Percentiles rank a stretch among this genome's conserved stretches.
phyloP scores from a whole-genome alignment of 92 coral and sea anemone species.

The Porites lobata region DNA sequence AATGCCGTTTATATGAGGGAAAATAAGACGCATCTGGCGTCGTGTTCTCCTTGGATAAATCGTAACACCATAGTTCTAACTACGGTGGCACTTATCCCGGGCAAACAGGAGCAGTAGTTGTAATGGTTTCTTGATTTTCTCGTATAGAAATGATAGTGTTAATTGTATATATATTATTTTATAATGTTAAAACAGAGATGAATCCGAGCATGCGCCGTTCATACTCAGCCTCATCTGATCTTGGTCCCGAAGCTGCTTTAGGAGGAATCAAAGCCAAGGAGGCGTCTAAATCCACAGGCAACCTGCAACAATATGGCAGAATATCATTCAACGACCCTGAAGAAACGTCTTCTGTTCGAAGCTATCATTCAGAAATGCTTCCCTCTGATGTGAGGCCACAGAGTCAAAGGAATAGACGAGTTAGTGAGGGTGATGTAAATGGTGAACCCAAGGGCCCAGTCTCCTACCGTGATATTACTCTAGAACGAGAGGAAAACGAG shows the following conservation, averaged over 20 bases:
- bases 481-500: conserved; percentile 83
- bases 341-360: conserved; percentile 63
- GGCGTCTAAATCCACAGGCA: conserved; percentile 94
- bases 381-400: conserved; percentile 13
- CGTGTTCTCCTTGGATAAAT: no score
- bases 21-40: no score
- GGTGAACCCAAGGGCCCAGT: conserved; percentile 74
- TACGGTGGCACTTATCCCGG: no score
- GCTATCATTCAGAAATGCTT: conserved; percentile 58
- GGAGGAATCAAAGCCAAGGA: conserved; percentile 55
- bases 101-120: no score
- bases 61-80: no score
- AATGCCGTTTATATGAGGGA: no score
- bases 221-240: conserved; percentile 66
- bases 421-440: conserved; percentile 84
- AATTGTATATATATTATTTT: neutral
- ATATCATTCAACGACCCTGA: conserved; percentile 49
- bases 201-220: conserved; percentile 85
- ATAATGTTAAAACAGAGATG: conserved; percentile 45
- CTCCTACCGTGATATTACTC: conserved; percentile 72
- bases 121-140: no score
- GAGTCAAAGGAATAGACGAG: conserved; percentile 69
- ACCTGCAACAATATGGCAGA: conserved; percentile 82
- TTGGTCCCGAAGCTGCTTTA: conserved; percentile 45
- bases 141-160: no score